A percentile compares a stretch with the other conserved stretches of the same genome.
Evolutionary conservation across 2,797 vertebrate species (phyloP).

Genomic region (Characodon lateralis): DNA sequence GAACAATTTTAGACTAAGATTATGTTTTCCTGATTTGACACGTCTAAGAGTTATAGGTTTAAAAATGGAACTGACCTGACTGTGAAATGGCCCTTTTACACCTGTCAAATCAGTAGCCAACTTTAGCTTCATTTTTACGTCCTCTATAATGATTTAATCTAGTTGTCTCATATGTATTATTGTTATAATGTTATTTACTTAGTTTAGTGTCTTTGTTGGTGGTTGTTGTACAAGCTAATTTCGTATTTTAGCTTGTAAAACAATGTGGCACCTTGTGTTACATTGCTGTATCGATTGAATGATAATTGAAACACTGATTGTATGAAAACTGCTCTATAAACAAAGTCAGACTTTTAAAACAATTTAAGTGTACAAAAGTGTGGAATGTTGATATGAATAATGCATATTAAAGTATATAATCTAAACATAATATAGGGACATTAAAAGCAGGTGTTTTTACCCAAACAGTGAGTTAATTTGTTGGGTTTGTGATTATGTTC

Average conservation of each 20-base stretch:
- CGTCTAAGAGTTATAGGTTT: neutral
- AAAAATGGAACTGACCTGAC: neutral
- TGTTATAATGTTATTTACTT: neutral
- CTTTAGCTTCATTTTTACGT: no score
- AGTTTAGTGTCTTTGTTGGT: no score
- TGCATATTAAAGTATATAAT: neutral
- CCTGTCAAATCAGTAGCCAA: no score
- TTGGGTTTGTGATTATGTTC: constrained; percentile 25
- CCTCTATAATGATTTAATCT: no score
- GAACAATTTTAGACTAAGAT: neutral
- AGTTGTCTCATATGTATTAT: no score
- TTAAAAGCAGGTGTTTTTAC: neutral
- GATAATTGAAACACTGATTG: neutral
- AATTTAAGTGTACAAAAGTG: no score
- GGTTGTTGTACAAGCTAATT: neutral
- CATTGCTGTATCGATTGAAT: neutral
- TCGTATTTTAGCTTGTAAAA: neutral
- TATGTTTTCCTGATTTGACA: neutral
- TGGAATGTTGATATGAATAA: neutral
- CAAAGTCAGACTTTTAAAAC: neutral
- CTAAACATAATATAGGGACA: neutral
- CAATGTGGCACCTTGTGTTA: neutral
- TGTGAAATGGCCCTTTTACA: no score
- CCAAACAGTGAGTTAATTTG: constrained; percentile 13
- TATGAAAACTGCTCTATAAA: neutral